phyloP scores from a whole-genome alignment of 2,113 vertebrate genomes.

The Actinemys pallida region DNA sequence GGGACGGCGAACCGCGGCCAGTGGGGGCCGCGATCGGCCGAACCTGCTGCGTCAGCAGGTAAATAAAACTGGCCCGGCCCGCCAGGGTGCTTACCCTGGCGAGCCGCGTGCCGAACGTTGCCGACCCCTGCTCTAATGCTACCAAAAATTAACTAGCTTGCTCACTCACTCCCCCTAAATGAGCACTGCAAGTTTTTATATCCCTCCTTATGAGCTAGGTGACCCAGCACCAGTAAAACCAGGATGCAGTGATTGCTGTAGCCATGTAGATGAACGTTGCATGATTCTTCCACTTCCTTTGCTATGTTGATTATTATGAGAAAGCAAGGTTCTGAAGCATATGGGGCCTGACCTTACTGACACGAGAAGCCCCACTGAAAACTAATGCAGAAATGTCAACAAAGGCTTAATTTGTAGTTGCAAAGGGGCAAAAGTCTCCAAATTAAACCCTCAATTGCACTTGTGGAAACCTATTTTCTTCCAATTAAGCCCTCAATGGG shows the following conservation, averaged over 20 bases:
- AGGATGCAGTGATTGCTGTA: not conserved
- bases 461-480: not conserved
- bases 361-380: not conserved
- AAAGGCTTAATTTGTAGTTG: not conserved
- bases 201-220: not conserved
- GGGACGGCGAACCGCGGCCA: too few relatives aligned
- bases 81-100: too few relatives aligned
- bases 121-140: too few relatives aligned
- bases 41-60: too few relatives aligned
- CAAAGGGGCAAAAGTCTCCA: not conserved
- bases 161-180: rapidly evolving
- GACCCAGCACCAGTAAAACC: not conserved
- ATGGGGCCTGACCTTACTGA: not conserved
- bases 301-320: too few relatives aligned
- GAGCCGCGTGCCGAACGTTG: too few relatives aligned
- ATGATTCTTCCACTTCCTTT: not conserved
- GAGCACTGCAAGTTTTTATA: not conserved
- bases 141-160: not conserved
- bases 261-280: not conserved
- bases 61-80: too few relatives aligned
- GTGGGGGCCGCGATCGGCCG: too few relatives aligned
- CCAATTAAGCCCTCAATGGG: not conserved
- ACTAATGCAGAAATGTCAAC: not conserved
- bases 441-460: not conserved
- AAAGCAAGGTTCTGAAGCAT: rapidly evolving